Percentiles rank a stretch among this genome's conserved stretches.
Conservation (phyloP, 2,113 vertebrate genomes). For the Osmerus mordax region DNA sequence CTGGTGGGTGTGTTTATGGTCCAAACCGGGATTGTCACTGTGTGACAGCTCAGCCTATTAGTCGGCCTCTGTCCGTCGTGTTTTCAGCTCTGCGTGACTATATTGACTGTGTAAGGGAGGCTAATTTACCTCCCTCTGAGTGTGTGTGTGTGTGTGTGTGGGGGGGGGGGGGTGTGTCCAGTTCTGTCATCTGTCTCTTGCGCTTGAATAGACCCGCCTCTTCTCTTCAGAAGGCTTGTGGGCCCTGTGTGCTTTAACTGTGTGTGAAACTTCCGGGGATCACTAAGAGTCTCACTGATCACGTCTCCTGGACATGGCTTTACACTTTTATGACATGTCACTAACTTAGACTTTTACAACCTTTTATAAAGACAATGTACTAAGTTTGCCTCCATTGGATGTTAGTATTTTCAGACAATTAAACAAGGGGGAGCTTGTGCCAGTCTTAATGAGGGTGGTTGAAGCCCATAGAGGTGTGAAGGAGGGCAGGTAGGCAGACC, state of each 20-base stretch:
- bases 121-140: constrained; percentile 44
- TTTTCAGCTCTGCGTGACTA: constrained; percentile 37
- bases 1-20: constrained; percentile 38
- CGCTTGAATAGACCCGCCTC: constrained; percentile 30
- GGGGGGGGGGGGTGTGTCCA: not conserved
- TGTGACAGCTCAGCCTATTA: constrained; percentile 2
- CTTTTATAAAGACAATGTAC: too few species aligned
- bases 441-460: too few species aligned
- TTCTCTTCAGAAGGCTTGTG: constrained; percentile 45
- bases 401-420: too few species aligned
- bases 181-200: constrained; percentile 42
- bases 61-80: not conserved
- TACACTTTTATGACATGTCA: not conserved
- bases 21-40: constrained; percentile 31
- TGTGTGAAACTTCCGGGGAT: constrained; percentile 21
- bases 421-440: too few species aligned
- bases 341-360: too few species aligned
- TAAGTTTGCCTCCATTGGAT: too few species aligned
- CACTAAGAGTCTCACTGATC: not conserved
- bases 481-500: not conserved
- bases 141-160: not conserved
- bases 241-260: constrained; percentile 47
- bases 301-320: constrained; percentile 10
- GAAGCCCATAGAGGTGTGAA: too few species aligned
- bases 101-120: constrained; percentile 6